Conservation (phyloP, 2,888 invertebrate genomes). For the Mythimna ferrago region DNA sequence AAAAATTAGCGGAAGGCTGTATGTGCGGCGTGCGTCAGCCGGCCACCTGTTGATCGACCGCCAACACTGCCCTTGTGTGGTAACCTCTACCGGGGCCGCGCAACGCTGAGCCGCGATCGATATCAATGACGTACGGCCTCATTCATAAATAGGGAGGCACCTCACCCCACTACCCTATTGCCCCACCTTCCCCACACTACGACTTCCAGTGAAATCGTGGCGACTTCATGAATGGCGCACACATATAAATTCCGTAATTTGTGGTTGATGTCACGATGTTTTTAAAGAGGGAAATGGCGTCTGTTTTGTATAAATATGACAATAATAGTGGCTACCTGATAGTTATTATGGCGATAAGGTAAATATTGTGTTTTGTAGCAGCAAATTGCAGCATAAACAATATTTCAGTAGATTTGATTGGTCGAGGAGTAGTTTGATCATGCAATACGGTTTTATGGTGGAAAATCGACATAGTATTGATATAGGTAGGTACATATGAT, state of each 20-base stretch:
- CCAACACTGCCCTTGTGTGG: conserved; percentile 83
- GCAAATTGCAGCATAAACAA: conserved; percentile 37
- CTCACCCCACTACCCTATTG: conserved; percentile 66
- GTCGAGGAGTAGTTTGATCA: conserved; percentile 36
- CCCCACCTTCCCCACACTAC: conserved; percentile 71
- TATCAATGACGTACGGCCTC: conserved; percentile 88
- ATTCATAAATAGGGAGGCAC: conserved; percentile 87
- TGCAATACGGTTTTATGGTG: conserved; percentile 33
- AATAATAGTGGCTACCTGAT: conserved; percentile 40
- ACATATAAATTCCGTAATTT: conserved; percentile 69
- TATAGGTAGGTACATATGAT: too few relatives aligned
- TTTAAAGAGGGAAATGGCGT: conserved; percentile 51
- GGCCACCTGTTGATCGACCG: conserved; percentile 85
- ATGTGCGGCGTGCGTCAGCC: conserved; percentile 79
- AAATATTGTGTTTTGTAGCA: conserved; percentile 46
- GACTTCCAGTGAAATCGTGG: conserved; percentile 68
- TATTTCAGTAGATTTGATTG: conserved; percentile 30
- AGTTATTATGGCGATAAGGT: conserved; percentile 47
- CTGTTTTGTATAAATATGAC: conserved; percentile 52
- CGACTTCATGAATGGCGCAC: conserved; percentile 86
- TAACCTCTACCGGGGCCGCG: conserved; percentile 80
- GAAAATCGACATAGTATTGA: conserved; percentile 48
- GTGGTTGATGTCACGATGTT: conserved; percentile 55
- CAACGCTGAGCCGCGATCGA: conserved; percentile 78
- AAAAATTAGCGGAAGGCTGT: conserved; percentile 74